Base-by-base conservation (phyloP, 2,888 invertebrate genomes). In the Carcina quercana region DNA sequence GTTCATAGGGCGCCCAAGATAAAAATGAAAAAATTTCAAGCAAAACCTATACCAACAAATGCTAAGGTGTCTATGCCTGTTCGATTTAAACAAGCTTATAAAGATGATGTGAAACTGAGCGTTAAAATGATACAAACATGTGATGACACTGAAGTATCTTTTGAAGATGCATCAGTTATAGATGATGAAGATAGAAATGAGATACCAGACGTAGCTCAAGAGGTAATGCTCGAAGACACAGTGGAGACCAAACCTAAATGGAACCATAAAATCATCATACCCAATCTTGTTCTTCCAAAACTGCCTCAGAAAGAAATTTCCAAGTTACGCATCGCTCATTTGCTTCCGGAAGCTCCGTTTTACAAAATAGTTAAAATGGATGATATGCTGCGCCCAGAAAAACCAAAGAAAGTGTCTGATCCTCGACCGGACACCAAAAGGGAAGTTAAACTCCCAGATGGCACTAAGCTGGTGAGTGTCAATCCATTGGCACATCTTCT, bases 401-500 rank as follows among this genome's bases (percentile, higher is more conserved):
- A 34, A 3, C 34, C 36, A 0, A 13, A 15, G 0, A 22, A 25
- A 0, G 22, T 25, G 2, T 11, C 25, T 1, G 17, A 31, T 2
- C 30, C 27, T 0, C 15, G 38, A 2, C 5, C 11, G 1, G 19
- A 7, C 2, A n/a, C 15, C 6, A 10, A 31, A 3, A 30, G 25
- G 0, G 15, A 38, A 1, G 34, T 67, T 0, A 48, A 56, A 5
- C 32, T 82, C 1, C 62, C 76, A 0, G 61, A 68, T 15, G 80
- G 79, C 0, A 68, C 66, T 0, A 73, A 69, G 25, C 42, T 80
- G 2, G 65, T 83, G 0, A 65, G 56, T 0, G 68, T 70, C 0
- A 80, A 82, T 28, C 82, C 80, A 0, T 37, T 78, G n/a, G 71
- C 75, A 0, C 82, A 82, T 44, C 44, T 82, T 0, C 24, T 82